Conservation (phyloP, 2,113 vertebrate species). For the Gadus macrocephalus region DNA sequence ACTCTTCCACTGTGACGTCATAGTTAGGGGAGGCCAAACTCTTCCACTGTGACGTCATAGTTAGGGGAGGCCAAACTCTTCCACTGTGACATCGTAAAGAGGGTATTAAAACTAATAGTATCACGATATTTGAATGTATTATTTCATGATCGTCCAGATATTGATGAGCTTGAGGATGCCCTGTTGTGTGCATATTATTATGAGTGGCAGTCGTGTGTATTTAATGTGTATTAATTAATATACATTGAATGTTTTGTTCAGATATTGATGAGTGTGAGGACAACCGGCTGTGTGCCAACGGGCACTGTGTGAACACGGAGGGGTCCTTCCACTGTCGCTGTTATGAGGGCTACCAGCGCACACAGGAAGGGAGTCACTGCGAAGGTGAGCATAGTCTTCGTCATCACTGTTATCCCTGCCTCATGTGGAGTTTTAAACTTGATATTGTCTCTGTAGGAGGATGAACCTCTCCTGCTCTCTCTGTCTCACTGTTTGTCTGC, state of each 20-base stretch:
- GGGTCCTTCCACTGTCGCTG: slow-evolving; percentile 86
- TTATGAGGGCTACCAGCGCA: slow-evolving; percentile 78
- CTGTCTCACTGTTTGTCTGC: too few relatives aligned
- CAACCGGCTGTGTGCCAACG: slow-evolving; percentile 73
- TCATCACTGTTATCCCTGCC: neutral
- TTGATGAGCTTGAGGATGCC: slow-evolving; percentile 79
- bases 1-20: too few relatives aligned
- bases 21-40: too few relatives aligned
- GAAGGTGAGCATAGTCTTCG: slow-evolving; percentile 57
- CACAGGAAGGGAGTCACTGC: slow-evolving; percentile 70
- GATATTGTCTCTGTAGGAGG: neutral
- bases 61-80: too few relatives aligned
- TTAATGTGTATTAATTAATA: too few relatives aligned
- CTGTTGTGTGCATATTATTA: slow-evolving; percentile 63
- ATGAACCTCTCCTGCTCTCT: too few relatives aligned
- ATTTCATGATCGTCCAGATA: slow-evolving; percentile 61
- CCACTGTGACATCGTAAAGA: too few relatives aligned
- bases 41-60: too few relatives aligned
- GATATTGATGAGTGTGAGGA: slow-evolving; percentile 84
- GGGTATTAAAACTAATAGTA: too few relatives aligned
- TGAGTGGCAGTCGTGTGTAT: too few relatives aligned
- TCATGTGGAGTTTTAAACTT: neutral
- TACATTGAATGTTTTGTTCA: slow-evolving; percentile 37
- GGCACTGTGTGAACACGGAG: slow-evolving; percentile 80
- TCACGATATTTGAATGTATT: neutral